Evolutionary conservation across 2,797 vertebrate genomes (phyloP).

Genomic region (Coracias cyanogaster): DNA sequence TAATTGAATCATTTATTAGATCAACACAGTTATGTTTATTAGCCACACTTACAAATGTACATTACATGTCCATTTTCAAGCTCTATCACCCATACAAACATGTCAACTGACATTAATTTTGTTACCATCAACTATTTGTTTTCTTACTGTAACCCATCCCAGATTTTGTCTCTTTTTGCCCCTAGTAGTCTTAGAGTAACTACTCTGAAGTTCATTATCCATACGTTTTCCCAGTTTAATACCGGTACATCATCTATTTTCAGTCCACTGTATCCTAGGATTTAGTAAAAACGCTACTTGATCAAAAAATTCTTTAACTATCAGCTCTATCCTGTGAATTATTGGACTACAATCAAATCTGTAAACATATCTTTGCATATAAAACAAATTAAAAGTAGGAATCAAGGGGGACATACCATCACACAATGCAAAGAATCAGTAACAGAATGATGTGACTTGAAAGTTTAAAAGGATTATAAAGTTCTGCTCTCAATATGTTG

Average conservation of each 20-base stretch:
- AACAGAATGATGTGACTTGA: background rate
- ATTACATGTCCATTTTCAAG: background rate
- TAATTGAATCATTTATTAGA: background rate
- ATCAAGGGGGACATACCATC: background rate
- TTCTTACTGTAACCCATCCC: background rate
- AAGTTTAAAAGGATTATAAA: background rate
- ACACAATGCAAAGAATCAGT: background rate
- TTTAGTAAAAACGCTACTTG: background rate
- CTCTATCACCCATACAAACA: background rate
- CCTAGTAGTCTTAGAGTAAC: background rate
- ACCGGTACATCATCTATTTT: background rate
- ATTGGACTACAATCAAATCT: background rate
- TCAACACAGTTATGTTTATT: background rate
- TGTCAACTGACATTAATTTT: background rate
- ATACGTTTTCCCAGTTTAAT: background rate
- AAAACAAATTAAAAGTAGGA: background rate
- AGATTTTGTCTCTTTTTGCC: background rate
- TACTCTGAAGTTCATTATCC: background rate
- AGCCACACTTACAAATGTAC: background rate
- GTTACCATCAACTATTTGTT: background rate
- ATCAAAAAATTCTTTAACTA: background rate
- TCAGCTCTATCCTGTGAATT: background rate
- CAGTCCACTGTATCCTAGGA: background rate
- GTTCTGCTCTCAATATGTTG: background rate
- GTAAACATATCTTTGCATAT: background rate